Evolutionary conservation across 2,113 vertebrate genomes (phyloP).

Genomic region (Oncorhynchus masou): DNA sequence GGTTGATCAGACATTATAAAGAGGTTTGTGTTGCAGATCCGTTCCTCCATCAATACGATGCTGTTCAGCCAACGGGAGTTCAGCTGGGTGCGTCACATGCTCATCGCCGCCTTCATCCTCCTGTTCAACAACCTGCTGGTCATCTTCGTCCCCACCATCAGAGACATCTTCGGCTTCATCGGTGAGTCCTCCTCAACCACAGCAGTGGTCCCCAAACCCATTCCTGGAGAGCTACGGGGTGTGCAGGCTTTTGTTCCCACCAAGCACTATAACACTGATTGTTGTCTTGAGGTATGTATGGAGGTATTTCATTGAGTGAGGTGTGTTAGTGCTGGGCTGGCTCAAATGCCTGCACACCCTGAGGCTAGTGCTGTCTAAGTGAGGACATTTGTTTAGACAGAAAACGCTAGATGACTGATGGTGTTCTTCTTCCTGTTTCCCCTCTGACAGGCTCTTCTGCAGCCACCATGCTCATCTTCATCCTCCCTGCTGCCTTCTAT

Average conservation of each 20-base stretch:
- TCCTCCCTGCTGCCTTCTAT: constrained; percentile 93
- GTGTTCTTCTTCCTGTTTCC: background rate
- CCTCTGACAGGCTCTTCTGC: constrained; percentile 85
- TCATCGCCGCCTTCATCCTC: constrained; percentile 84
- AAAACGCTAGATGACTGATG: too few species aligned
- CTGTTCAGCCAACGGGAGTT: constrained; percentile 88
- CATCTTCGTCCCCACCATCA: constrained; percentile 94
- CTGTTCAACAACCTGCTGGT: constrained; percentile 88
- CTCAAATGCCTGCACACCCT: too few species aligned
- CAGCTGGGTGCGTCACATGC: constrained; percentile 89
- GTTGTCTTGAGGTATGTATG: too few species aligned
- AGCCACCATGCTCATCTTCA: constrained; percentile 95
- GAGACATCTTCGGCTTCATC: constrained; percentile 98
- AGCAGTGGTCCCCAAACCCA: too few species aligned
- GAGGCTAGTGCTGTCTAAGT: too few species aligned
- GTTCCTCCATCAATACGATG: constrained; percentile 85
- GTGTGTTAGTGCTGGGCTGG: too few species aligned
- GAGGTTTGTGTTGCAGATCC: constrained; percentile 77
- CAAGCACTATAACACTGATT: too few species aligned
- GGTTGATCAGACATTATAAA: background rate
- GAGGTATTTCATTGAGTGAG: too few species aligned
- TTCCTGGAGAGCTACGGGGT: too few species aligned
- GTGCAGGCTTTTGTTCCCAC: too few species aligned
- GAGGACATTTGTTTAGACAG: too few species aligned
- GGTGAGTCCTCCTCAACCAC: constrained; percentile 73